Conservation (phyloP, 2,888 invertebrate genomes). For the Macaria liturata region DNA sequence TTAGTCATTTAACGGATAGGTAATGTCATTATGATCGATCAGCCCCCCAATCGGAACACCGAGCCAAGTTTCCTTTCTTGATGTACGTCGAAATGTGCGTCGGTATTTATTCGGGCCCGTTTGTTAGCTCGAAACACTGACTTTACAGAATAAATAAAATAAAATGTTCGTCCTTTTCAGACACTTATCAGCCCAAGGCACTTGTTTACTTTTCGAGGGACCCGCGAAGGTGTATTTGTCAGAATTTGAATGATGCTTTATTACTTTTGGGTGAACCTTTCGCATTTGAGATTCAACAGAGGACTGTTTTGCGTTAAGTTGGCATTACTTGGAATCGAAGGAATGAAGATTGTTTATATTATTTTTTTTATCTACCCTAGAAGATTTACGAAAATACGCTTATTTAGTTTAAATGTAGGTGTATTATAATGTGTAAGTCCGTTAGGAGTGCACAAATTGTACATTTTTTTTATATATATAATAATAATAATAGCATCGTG, state of each 20-base stretch:
- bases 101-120: constrained; percentile 35
- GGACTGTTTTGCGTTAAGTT: neutral
- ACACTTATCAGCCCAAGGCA: constrained; percentile 44
- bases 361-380: no score
- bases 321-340: neutral
- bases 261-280: constrained; percentile 21
- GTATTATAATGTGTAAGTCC: no score
- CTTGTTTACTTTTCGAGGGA: constrained; percentile 41
- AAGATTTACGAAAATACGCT: no score
- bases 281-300: constrained; percentile 1
- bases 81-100: constrained; percentile 36
- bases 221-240: constrained; percentile 30
- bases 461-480: no score
- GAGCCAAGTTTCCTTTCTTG: constrained; percentile 44
- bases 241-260: constrained; percentile 33
- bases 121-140: constrained; percentile 30
- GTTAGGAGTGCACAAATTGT: no score
- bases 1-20: no score
- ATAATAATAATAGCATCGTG: no score
- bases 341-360: no score
- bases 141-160: constrained; percentile 44
- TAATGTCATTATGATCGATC: neutral
- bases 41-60: constrained; percentile 9
- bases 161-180: constrained; percentile 40
- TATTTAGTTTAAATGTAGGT: no score